phyloP scores from a whole-genome alignment of 2,888 invertebrate species.

The Drosophila bunnanda region DNA sequence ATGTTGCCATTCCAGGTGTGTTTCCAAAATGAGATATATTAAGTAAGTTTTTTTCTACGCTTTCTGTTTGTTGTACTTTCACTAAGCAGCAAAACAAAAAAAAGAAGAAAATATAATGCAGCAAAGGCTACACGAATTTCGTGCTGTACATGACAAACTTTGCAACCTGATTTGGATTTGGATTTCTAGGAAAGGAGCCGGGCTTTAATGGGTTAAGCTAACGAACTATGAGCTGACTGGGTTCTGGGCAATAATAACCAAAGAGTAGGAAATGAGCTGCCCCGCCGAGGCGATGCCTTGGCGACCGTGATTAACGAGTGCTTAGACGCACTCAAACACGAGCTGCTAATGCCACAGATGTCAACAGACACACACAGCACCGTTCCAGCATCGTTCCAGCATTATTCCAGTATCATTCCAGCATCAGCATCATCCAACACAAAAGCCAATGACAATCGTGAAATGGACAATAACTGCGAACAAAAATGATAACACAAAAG shows the following conservation, averaged over 20 bases:
- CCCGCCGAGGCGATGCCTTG: slow-evolving; percentile 19
- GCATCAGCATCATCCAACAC: slow-evolving; percentile 1
- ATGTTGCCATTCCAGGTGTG: slow-evolving; percentile 54
- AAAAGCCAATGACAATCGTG: slow-evolving; percentile 40
- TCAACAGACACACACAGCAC: slow-evolving; percentile 26
- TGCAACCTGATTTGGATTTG: slow-evolving; percentile 8
- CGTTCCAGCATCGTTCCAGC: slow-evolving; percentile 4
- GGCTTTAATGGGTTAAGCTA: slow-evolving; percentile 17
- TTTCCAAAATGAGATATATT: slow-evolving; percentile 64
- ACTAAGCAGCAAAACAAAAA: slow-evolving; percentile 43
- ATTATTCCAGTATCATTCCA: slow-evolving; percentile 15
- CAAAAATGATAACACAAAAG: slow-evolving; percentile 56
- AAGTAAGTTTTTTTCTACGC: slow-evolving; percentile 45
- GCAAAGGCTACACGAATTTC: slow-evolving; percentile 61
- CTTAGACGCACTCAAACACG: slow-evolving; percentile 64
- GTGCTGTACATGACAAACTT: slow-evolving; percentile 53
- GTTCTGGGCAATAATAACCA: slow-evolving; percentile 10
- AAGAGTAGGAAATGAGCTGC: slow-evolving; percentile 5
- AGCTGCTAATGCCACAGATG: slow-evolving; percentile 58
- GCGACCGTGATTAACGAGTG: slow-evolving; percentile 80
- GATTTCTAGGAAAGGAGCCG: slow-evolving; percentile 7
- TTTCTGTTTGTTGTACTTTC: slow-evolving; percentile 54
- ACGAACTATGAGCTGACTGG: slow-evolving; percentile 8
- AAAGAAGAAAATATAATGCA: not conserved
- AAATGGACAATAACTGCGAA: slow-evolving; percentile 46